Percentiles rank a stretch among this genome's conserved stretches.
phyloP scores from a whole-genome alignment of 2,797 vertebrate genomes.

The Malacoraja senta region DNA sequence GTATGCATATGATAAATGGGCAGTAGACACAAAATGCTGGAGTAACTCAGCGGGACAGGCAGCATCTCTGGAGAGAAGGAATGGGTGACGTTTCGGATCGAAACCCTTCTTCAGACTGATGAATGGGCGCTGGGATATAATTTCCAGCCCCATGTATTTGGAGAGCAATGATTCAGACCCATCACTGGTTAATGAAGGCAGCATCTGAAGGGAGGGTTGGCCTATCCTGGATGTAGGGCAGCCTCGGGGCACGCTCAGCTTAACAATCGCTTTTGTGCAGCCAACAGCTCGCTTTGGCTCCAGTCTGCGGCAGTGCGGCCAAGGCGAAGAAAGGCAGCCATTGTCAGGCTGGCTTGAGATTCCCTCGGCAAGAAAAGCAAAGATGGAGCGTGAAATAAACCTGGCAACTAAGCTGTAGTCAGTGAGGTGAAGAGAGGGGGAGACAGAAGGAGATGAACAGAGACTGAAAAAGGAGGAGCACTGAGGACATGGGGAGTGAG shows the following conservation, averaged over 20 bases:
- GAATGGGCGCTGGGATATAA: no score
- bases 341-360: not conserved
- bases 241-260: not conserved
- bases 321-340: not conserved
- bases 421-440: not conserved
- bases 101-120: no score
- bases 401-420: not conserved
- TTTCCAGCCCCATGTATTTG: not conserved
- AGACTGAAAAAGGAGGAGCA: not conserved
- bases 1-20: no score
- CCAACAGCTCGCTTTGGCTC: not conserved
- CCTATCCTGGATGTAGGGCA: not conserved
- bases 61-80: no score
- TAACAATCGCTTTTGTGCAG: slow-evolving; percentile 21
- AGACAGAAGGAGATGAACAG: no score
- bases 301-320: not conserved
- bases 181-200: not conserved
- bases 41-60: no score
- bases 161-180: not conserved
- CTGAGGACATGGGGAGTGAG: not conserved
- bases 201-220: not conserved
- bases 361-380: not conserved
- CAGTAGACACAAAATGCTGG: no score
- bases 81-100: no score
- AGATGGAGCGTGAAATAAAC: slow-evolving; percentile 6